Evolutionary conservation across 2,888 invertebrate species (phyloP).

Genomic region (Chironomus riparius): DNA sequence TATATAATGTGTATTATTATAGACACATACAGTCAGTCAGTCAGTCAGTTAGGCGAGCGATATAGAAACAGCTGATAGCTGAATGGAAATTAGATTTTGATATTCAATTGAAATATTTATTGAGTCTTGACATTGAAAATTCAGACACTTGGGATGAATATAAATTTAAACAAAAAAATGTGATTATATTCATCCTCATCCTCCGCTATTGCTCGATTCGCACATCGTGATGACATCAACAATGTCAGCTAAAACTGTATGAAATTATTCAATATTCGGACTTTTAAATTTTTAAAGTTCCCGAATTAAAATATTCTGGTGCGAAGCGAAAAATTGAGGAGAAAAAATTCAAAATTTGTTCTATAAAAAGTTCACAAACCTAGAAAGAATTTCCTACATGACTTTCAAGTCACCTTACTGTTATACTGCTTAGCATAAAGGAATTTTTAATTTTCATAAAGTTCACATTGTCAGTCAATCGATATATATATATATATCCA

Average conservation of each 20-base stretch:
- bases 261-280: not conserved
- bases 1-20: not conserved
- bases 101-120: not conserved
- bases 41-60: no score
- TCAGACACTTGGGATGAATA: not conserved
- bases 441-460: no score
- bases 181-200: not conserved
- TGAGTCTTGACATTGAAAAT: not conserved
- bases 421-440: not conserved
- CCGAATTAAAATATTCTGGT: not conserved
- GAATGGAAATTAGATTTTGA: not conserved
- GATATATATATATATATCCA: no score
- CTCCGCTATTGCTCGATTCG: not conserved
- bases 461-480: no score
- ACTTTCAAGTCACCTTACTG: slow-evolving; percentile 20
- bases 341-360: not conserved
- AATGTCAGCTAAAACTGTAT: not conserved
- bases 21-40: no score
- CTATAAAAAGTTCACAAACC: not conserved
- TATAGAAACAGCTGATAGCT: not conserved
- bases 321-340: not conserved
- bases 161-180: not conserved
- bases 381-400: not conserved
- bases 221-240: not conserved
- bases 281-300: slow-evolving; percentile 4